Evolutionary conservation across 1,140 invertebrate species (phyloP).

Genomic region (Drosophila serrata): DNA sequence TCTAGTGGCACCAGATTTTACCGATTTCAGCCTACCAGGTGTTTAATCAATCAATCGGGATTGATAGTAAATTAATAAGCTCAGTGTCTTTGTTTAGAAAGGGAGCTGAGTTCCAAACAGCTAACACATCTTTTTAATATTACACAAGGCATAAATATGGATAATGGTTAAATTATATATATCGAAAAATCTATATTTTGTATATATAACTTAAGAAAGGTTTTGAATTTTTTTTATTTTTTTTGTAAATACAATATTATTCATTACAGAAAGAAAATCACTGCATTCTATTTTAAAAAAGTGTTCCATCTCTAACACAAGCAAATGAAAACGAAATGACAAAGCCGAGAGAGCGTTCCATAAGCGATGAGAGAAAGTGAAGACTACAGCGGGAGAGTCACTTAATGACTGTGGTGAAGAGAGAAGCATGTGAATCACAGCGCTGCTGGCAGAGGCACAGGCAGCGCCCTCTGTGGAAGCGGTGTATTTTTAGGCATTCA

Average conservation of each 20-base stretch:
- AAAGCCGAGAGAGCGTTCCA: conserved; percentile 18
- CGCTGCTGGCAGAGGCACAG: conserved; percentile 20
- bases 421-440: conserved; percentile 57
- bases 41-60: background rate
- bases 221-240: too few relatives aligned
- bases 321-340: conserved; percentile 74
- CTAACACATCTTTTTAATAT: too few relatives aligned
- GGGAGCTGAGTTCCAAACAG: background rate
- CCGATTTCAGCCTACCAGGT: conserved; percentile 6
- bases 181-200: background rate
- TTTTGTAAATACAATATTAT: too few relatives aligned
- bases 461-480: conserved; percentile 46
- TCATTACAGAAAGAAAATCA: background rate
- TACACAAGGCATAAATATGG: background rate
- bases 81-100: background rate
- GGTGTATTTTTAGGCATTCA: conserved; percentile 70
- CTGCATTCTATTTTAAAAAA: background rate
- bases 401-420: conserved; percentile 41
- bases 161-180: too few relatives aligned
- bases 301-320: conserved; percentile 11
- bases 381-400: conserved; percentile 7
- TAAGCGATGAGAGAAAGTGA: conserved; percentile 23
- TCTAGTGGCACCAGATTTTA: background rate
- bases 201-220: background rate
- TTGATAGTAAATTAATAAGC: background rate